Conservation (phyloP, 1,140 invertebrate genomes). For the Caenorhabditis briggsae region DNA sequence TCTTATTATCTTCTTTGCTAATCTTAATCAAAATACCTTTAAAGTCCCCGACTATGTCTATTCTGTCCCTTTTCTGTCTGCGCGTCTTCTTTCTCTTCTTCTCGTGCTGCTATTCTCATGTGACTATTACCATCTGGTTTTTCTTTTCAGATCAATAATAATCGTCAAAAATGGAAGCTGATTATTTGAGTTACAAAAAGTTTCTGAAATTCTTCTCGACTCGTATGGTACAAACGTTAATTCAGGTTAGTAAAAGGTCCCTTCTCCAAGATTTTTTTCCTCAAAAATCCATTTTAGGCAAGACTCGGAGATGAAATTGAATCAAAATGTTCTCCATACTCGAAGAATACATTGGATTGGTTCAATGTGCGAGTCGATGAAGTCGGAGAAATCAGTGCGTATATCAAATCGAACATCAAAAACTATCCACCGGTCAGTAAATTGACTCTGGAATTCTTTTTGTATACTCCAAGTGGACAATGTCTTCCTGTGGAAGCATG, state of each 20-base stretch:
- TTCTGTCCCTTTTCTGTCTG: background rate
- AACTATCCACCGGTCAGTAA: constrained; percentile 7
- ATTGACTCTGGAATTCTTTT: constrained; percentile 19
- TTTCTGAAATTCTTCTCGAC: background rate
- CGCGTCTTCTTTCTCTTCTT: background rate
- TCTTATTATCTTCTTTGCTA: no score
- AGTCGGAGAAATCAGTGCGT: constrained; percentile 23
- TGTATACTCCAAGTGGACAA: constrained; percentile 36
- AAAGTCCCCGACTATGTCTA: background rate
- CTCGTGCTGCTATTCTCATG: background rate
- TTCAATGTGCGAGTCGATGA: constrained; percentile 42
- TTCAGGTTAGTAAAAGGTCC: background rate
- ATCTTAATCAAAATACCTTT: background rate
- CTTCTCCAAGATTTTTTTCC: background rate
- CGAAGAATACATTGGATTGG: constrained; percentile 4
- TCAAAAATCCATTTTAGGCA: background rate
- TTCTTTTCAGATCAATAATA: constrained; percentile 32
- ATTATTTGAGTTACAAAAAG: background rate
- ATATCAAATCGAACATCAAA: constrained; percentile 40
- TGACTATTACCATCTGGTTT: constrained; percentile 28
- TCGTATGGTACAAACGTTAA: background rate
- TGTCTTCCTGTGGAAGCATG: constrained; percentile 20
- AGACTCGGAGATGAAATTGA: constrained; percentile 20
- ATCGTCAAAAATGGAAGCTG: background rate
- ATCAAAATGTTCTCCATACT: constrained; percentile 38